A percentile compares a stretch with the other conserved stretches of the same genome.
Evolutionary conservation across 2,888 invertebrate species (phyloP).

Genomic region (Perithous albicinctus): DNA sequence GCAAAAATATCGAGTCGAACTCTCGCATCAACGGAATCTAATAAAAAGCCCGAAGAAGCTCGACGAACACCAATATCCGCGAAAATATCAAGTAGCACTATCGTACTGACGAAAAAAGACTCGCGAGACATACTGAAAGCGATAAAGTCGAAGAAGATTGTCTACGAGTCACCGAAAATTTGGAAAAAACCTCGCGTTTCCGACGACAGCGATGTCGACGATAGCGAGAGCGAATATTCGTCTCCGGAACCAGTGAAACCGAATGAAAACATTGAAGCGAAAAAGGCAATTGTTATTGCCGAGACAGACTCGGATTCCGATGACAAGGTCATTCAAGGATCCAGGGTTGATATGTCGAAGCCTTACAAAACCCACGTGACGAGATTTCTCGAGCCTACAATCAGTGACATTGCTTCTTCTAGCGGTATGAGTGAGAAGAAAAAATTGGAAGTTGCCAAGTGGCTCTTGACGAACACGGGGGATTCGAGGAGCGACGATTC

Average conservation of each 20-base stretch:
- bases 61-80: constrained; percentile 46
- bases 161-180: constrained; percentile 70
- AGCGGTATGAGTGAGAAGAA: constrained; percentile 72
- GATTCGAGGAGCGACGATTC: constrained; percentile 75
- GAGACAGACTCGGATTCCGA: constrained; percentile 70
- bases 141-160: constrained; percentile 66
- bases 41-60: neutral
- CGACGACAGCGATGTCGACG: constrained; percentile 60
- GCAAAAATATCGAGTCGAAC: constrained; percentile 46
- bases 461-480: constrained; percentile 77
- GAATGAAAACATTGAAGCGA: constrained; percentile 1
- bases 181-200: constrained; percentile 44
- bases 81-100: constrained; percentile 43
- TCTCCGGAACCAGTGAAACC: constrained; percentile 1
- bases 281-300: constrained; percentile 57
- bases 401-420: constrained; percentile 2
- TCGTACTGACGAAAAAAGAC: constrained; percentile 69
- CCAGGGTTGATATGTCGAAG: constrained; percentile 34
- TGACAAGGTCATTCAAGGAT: constrained; percentile 56
- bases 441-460: constrained; percentile 78
- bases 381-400: constrained; percentile 64
- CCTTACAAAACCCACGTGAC: constrained; percentile 68
- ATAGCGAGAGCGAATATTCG: constrained; percentile 44
- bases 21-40: neutral
- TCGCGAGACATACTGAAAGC: constrained; percentile 70